Evolutionary conservation across 1,140 invertebrate species (phyloP).

Genomic region (Neotoxoptera formosana): DNA sequence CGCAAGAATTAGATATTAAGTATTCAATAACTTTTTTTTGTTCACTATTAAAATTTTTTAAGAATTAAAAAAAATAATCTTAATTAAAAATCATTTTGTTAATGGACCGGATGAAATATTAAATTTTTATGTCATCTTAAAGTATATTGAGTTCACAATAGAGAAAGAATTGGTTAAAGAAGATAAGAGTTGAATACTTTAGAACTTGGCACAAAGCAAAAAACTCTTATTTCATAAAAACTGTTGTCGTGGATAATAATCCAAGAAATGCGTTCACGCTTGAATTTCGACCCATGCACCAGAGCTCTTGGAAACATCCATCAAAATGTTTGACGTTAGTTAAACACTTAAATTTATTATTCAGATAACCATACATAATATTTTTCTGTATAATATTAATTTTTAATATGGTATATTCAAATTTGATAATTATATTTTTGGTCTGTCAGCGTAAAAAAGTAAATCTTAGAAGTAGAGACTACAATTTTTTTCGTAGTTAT

Average conservation of each 20-base stretch:
- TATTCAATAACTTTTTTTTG: not conserved
- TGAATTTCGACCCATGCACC: not conserved
- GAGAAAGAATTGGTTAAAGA: not conserved
- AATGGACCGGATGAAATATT: constrained; percentile 35
- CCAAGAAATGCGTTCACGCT: not conserved
- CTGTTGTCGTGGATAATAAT: constrained; percentile 13
- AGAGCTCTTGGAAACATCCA: not conserved
- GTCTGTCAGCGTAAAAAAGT: not conserved
- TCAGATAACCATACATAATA: constrained; percentile 5
- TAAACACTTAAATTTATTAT: constrained; percentile 26
- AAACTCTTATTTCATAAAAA: constrained; percentile 28
- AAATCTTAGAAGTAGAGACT: not conserved
- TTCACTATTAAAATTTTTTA: not conserved
- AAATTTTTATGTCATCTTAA: not conserved
- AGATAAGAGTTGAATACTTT: constrained; percentile 25
- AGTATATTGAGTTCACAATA: not conserved
- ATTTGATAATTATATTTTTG: not conserved
- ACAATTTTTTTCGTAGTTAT: not conserved
- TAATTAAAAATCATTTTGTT: constrained; percentile 11
- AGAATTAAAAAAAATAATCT: not conserved
- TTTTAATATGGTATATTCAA: not conserved
- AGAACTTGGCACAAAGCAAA: constrained; percentile 1
- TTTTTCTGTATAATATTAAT: not conserved
- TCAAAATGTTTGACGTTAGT: not conserved
- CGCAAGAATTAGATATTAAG: not conserved